Conservation (phyloP, 1,140 invertebrate genomes). For the Arion vulgaris region DNA sequence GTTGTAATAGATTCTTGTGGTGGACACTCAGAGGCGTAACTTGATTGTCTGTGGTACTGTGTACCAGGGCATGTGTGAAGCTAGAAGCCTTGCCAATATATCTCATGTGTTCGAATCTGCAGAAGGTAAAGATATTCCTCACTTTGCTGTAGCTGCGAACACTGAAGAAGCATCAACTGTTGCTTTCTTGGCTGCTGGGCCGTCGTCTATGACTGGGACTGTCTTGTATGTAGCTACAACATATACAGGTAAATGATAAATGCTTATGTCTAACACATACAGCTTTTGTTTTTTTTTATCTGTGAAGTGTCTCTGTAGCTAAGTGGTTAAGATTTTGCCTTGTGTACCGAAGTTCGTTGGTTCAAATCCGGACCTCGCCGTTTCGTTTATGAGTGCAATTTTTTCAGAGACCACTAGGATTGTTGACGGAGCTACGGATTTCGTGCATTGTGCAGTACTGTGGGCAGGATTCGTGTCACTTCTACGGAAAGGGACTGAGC, state of each 20-base stretch:
- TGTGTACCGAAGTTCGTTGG: too few relatives aligned
- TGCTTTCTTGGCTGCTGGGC: constrained; percentile 93
- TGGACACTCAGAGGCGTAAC: constrained; percentile 89
- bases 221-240: constrained; percentile 60
- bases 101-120: constrained; percentile 84
- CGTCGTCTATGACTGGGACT: constrained; percentile 31
- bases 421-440: too few relatives aligned
- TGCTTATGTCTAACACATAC: too few relatives aligned
- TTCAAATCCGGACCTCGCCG: too few relatives aligned
- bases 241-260: constrained; percentile 52
- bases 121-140: constrained; percentile 81
- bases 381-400: too few relatives aligned
- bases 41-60: constrained; percentile 93
- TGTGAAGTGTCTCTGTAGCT: too few relatives aligned
- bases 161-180: constrained; percentile 94
- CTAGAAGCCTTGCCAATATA: constrained; percentile 90
- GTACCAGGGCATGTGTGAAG: constrained; percentile 90
- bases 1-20: constrained; percentile 86
- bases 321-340: too few relatives aligned
- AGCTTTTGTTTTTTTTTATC: too few relatives aligned
- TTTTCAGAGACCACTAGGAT: too few relatives aligned
- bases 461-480: too few relatives aligned
- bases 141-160: constrained; percentile 90
- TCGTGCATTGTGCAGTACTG: too few relatives aligned
- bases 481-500: too few relatives aligned